Percentiles rank a stretch among this genome's conserved stretches.
These are phyloP conservation scores for Potamilus streckersoni DNA, from an alignment of 1,140 invertebrate species.

Conservation along the genomic window DNA sequence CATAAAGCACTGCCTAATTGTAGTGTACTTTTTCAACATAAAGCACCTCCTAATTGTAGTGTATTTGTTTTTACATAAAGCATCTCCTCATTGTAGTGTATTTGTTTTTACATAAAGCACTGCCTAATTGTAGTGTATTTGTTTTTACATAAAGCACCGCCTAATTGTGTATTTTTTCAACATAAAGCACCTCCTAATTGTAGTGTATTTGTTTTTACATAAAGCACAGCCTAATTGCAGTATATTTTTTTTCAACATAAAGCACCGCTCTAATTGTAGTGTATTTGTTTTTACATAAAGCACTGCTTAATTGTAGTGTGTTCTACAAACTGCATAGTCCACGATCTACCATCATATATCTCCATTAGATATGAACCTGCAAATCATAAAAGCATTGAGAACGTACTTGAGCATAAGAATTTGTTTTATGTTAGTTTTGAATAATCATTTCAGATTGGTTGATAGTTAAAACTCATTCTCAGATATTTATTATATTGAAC, in stretches of 20 bases:
- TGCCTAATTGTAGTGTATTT: too few relatives aligned
- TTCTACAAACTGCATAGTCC: too few relatives aligned
- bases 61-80: background rate
- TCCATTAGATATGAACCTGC: too few relatives aligned
- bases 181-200: background rate
- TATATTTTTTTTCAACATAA: constrained; percentile 1
- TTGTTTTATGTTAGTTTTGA: too few relatives aligned
- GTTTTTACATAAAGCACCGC: background rate
- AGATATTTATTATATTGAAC: too few relatives aligned
- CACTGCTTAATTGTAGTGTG: background rate
- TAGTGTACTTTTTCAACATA: background rate
- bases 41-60: too few relatives aligned
- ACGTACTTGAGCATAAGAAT: too few relatives aligned
- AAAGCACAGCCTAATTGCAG: background rate
- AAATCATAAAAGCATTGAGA: too few relatives aligned
- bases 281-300: background rate
- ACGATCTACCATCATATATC: too few relatives aligned
- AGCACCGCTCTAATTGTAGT: too few relatives aligned
- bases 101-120: background rate
- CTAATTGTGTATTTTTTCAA: background rate
- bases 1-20: background rate
- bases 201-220: background rate
- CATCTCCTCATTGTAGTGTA: background rate
- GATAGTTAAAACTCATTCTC: too few relatives aligned
- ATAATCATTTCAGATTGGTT: too few relatives aligned